Conservation (phyloP, 2,888 invertebrate genomes). For the Heliconius ismenius region DNA sequence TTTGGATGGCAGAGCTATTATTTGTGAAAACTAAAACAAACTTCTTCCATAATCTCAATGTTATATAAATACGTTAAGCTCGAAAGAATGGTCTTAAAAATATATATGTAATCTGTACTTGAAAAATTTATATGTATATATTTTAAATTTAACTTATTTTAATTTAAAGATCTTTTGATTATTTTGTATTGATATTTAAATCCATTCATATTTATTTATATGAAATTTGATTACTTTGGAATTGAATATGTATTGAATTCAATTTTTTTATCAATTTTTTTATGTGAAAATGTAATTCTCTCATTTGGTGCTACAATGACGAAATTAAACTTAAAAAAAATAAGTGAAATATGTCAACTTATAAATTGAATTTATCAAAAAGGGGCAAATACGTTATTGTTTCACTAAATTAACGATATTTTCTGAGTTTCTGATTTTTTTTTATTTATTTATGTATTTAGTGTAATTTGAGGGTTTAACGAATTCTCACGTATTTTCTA, state of each 20-base stretch:
- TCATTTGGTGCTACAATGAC: too few relatives aligned
- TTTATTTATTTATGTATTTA: not conserved
- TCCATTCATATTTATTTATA: not conserved
- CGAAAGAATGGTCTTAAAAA: not conserved
- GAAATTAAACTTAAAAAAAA: too few relatives aligned
- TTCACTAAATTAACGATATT: not conserved
- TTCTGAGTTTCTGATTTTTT: too few relatives aligned
- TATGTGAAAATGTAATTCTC: too few relatives aligned
- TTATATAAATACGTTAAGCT: slow-evolving; percentile 14
- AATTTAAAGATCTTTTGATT: not conserved
- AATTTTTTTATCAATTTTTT: too few relatives aligned
- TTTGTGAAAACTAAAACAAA: slow-evolving; percentile 14
- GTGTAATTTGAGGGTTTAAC: not conserved
- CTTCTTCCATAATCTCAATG: slow-evolving; percentile 21
- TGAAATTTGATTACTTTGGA: not conserved
- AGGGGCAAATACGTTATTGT: not conserved
- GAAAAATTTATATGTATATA: not conserved
- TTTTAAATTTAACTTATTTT: not conserved
- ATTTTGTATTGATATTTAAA: not conserved
- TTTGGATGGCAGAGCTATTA: slow-evolving; percentile 28
- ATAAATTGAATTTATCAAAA: not conserved
- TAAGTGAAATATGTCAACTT: not conserved
- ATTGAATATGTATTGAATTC: too few relatives aligned
- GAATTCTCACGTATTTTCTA: not conserved
- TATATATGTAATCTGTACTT: not conserved